A percentile compares a stretch with the other conserved stretches of the same genome.
Evolutionary conservation across 1,140 invertebrate genomes (phyloP).

Genomic region (Lucilia cuprina): DNA sequence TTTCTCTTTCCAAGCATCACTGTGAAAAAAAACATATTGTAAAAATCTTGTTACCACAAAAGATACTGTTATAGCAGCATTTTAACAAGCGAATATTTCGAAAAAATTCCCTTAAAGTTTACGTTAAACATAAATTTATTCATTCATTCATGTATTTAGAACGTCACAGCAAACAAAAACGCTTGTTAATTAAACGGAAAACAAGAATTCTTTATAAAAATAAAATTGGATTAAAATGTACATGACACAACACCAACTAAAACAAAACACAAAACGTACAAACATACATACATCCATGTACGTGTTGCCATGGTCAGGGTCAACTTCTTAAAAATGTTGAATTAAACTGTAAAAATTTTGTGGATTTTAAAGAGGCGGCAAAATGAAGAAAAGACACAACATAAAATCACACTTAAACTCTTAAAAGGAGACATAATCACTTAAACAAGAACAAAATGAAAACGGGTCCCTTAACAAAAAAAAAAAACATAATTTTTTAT

Average conservation of each 20-base stretch:
- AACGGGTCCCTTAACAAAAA: background rate
- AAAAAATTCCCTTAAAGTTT: too few species aligned
- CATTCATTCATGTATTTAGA: background rate
- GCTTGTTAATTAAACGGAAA: background rate
- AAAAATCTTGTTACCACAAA: background rate
- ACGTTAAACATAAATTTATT: too few species aligned
- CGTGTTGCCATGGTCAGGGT: conserved; percentile 9
- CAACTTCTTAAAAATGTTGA: background rate
- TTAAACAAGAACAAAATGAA: background rate
- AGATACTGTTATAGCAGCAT: background rate
- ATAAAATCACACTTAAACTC: background rate
- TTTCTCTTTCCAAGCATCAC: too few species aligned
- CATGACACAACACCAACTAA: background rate
- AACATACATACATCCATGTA: background rate
- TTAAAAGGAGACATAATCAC: conserved; percentile 11
- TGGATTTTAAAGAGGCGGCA: background rate
- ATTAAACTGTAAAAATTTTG: background rate
- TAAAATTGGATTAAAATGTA: conserved; percentile 11
- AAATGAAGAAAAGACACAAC: background rate
- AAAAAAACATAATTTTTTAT: background rate
- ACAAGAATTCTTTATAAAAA: conserved; percentile 1
- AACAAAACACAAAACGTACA: background rate
- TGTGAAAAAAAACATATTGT: background rate
- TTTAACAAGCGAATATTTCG: too few species aligned
- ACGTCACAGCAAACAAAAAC: background rate